Evolutionary conservation across 2,797 vertebrate genomes (phyloP).

Genomic region (Brachymystax lenok): DNA sequence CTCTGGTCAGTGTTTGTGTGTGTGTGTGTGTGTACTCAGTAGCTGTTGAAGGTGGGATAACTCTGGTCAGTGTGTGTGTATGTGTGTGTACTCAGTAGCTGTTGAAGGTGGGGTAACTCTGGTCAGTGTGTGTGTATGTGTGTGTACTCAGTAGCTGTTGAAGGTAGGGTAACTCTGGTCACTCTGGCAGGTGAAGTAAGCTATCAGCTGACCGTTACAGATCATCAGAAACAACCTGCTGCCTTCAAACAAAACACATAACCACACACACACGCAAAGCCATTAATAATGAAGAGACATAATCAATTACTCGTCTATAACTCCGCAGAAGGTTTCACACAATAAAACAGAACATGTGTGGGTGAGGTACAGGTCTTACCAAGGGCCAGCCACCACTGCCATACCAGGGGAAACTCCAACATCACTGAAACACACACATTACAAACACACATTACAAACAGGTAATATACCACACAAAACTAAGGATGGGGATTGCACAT

Average conservation of each 20-base stretch:
- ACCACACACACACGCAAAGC: background rate
- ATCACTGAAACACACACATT: slow-evolving; percentile 70
- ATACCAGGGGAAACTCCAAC: slow-evolving; percentile 71
- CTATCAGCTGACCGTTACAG: slow-evolving; percentile 78
- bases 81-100: too few relatives aligned
- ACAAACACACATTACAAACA: background rate
- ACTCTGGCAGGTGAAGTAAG: slow-evolving; percentile 74
- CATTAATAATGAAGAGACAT: background rate
- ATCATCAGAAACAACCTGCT: slow-evolving; percentile 80
- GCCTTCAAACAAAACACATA: slow-evolving; percentile 49
- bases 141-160: slow-evolving; percentile 62
- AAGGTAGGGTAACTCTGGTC: slow-evolving; percentile 67
- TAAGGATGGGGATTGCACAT: background rate
- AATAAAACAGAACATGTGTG: too few relatives aligned
- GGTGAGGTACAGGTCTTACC: slow-evolving; percentile 50
- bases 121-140: slow-evolving; percentile 7
- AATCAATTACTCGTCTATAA: too few relatives aligned
- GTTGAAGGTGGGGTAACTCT: too few relatives aligned
- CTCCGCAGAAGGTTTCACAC: too few relatives aligned
- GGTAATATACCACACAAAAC: background rate
- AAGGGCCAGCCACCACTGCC: slow-evolving; percentile 78
- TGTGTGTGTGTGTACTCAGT: too few relatives aligned
- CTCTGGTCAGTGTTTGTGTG: too few relatives aligned
- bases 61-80: too few relatives aligned
- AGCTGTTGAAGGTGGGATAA: too few relatives aligned